phyloP scores from a whole-genome alignment of 2,797 vertebrate species.

The Glossophaga mutica region DNA sequence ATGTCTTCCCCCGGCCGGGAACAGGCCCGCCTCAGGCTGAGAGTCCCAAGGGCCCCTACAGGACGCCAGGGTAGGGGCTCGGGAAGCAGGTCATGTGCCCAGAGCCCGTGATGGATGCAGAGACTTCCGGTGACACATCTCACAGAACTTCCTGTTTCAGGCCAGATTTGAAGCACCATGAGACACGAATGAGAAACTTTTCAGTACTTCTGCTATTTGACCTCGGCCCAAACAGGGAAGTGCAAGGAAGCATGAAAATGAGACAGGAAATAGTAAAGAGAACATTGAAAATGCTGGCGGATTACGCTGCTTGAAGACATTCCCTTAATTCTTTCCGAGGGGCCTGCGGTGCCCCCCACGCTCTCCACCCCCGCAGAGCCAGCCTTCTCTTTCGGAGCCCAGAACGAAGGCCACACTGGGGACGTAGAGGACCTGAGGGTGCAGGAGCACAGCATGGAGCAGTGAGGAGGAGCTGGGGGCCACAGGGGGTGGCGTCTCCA shows the following conservation, averaged over 20 bases:
- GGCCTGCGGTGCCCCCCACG: accelerated
- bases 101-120: accelerated
- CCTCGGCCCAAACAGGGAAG: constrained; percentile 18
- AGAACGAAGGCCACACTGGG: accelerated
- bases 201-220: constrained; percentile 50
- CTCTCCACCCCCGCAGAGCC: accelerated
- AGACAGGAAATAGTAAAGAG: not conserved
- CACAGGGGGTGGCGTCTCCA: accelerated
- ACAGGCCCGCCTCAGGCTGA: accelerated
- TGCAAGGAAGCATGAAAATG: not conserved
- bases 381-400: not conserved
- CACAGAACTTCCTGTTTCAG: not conserved
- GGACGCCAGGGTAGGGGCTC: not conserved
- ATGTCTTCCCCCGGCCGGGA: not conserved
- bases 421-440: not conserved
- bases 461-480: accelerated
- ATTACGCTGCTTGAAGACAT: not conserved
- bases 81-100: not conserved
- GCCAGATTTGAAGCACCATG: not conserved
- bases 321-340: not conserved
- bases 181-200: not conserved
- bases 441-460: accelerated
- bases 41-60: not conserved
- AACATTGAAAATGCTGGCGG: accelerated
- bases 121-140: not conserved